A percentile compares a stretch with the other conserved stretches of the same genome.
Evolutionary conservation across 2,797 vertebrate species (phyloP).

Genomic region (Kryptolebias ocellatus): DNA sequence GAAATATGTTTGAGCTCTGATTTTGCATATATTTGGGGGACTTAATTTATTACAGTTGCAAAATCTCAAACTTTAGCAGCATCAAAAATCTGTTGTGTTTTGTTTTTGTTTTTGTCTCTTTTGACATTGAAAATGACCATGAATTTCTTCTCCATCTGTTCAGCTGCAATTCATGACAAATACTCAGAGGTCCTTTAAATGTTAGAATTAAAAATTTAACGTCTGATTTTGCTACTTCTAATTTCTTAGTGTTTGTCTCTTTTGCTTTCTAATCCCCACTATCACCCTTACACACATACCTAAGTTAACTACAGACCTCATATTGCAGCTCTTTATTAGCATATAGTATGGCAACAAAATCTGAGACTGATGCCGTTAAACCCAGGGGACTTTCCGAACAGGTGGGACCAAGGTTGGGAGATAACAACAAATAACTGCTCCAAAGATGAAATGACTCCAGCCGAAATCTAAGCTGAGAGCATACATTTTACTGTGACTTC

Average conservation of each 20-base stretch:
- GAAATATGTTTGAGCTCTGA: too few relatives aligned
- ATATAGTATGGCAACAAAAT: constrained; percentile 51
- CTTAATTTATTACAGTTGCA: too few relatives aligned
- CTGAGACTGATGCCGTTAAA: constrained; percentile 35
- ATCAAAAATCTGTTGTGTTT: constrained; percentile 19
- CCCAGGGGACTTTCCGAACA: constrained; percentile 44
- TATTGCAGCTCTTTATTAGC: constrained; percentile 58
- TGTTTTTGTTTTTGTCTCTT: constrained; percentile 31
- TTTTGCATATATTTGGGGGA: too few relatives aligned
- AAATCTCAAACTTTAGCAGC: not conserved
- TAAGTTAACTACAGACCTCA: constrained; percentile 41
- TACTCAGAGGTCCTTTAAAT: constrained; percentile 58
- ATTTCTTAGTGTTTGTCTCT: constrained; percentile 12
- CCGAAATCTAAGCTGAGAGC: constrained; percentile 52
- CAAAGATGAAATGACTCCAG: constrained; percentile 57
- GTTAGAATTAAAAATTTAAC: constrained; percentile 59
- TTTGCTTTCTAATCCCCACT: constrained; percentile 5
- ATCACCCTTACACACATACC: constrained; percentile 9
- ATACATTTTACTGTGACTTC: constrained; percentile 59
- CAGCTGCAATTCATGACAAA: constrained; percentile 46
- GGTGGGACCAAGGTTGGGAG: constrained; percentile 49
- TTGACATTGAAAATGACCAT: constrained; percentile 61
- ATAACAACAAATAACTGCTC: constrained; percentile 53
- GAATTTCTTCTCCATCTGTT: constrained; percentile 54
- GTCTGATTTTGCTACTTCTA: constrained; percentile 58